These are phyloP conservation scores for Atherinosoma microstoma DNA, from an alignment of 2,797 vertebrate genomes.

Conservation along the genomic window DNA sequence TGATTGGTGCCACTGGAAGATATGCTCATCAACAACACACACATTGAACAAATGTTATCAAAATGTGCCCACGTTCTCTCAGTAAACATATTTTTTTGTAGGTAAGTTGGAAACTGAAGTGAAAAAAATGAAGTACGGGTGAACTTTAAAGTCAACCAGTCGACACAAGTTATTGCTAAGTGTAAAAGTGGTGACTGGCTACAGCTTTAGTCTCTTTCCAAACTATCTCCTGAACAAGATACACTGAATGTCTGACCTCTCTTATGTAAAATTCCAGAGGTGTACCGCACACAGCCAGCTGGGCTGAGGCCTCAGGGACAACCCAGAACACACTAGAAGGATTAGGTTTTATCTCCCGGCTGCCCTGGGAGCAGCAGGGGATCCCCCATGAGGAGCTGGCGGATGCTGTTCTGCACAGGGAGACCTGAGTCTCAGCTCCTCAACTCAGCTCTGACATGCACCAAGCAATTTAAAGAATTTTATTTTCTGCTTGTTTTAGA, in stretches of 20 bases:
- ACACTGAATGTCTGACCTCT: background rate
- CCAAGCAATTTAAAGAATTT: background rate
- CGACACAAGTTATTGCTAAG: background rate
- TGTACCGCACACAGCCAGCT: background rate
- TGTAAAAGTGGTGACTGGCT: background rate
- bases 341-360: background rate
- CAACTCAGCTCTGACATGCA: background rate
- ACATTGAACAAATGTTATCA: background rate
- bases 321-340: background rate
- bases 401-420: background rate
- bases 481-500: background rate
- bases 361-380: background rate
- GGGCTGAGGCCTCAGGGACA: background rate
- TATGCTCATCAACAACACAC: background rate
- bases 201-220: background rate
- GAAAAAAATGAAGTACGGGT: background rate
- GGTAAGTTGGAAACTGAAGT: background rate
- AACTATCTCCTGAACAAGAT: background rate
- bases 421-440: background rate
- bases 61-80: background rate
- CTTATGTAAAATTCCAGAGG: constrained; percentile 3
- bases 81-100: background rate
- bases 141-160: background rate
- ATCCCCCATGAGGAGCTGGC: background rate
- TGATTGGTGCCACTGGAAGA: constrained; percentile 8